Percentiles rank a stretch among this genome's conserved stretches.
Evolutionary conservation across 2,113 vertebrate genomes (phyloP).

Genomic region (Apteryx owenii): DNA sequence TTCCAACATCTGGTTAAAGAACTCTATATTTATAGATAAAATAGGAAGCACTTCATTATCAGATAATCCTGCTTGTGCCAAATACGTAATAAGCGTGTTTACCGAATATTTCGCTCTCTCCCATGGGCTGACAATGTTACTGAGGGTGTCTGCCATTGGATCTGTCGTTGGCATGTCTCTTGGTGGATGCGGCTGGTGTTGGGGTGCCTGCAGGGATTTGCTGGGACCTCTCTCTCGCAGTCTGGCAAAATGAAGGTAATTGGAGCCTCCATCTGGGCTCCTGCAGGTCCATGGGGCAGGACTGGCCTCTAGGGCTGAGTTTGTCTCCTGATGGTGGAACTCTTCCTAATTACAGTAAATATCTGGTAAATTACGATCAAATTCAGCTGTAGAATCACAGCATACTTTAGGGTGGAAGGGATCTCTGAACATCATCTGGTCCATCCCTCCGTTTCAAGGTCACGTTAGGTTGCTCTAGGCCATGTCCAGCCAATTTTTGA

Average conservation of each 20-base stretch:
- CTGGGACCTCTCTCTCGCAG: fast-evolving
- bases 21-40: neutral
- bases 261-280: neutral
- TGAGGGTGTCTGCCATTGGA: neutral
- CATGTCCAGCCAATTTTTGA: neutral
- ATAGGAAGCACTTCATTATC: neutral
- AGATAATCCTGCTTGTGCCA: neutral
- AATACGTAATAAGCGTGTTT: neutral
- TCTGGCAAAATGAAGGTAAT: neutral
- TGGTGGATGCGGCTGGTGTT: neutral
- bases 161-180: neutral
- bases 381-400: neutral
- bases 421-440: neutral
- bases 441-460: neutral
- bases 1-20: neutral
- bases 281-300: neutral
- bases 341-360: neutral
- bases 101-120: neutral
- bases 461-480: fast-evolving
- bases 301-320: no score
- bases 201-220: neutral
- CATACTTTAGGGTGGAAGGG: neutral
- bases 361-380: neutral
- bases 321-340: neutral
- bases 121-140: fast-evolving